A percentile compares a stretch with the other conserved stretches of the same genome.
These are phyloP conservation scores for Halcyon smyrnensis DNA, from an alignment of 2,797 vertebrate species.

Conservation along the genomic window DNA sequence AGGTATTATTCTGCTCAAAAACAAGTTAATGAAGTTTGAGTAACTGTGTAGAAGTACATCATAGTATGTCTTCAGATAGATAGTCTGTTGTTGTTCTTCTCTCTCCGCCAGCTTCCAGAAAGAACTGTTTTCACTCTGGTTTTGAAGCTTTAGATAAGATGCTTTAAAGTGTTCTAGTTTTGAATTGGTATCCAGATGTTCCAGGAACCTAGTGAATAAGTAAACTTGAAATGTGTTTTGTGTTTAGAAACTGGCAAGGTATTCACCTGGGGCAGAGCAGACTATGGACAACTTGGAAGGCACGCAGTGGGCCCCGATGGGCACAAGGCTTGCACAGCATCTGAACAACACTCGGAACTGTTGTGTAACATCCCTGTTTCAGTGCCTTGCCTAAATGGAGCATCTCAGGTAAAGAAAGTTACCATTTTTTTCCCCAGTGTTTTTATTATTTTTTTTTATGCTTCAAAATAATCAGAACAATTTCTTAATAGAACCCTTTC, in stretches of 20 bases:
- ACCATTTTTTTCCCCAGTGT: fast-evolving
- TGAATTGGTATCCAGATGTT: not conserved
- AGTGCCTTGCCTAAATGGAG: slow-evolving; percentile 83
- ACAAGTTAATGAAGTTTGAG: slow-evolving; percentile 39
- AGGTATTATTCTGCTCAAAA: slow-evolving; percentile 62
- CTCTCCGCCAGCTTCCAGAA: not conserved
- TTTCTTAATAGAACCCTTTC: not conserved
- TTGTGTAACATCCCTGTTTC: slow-evolving; percentile 65
- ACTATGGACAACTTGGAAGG: slow-evolving; percentile 92
- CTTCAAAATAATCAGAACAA: not conserved
- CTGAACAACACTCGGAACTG: not conserved
- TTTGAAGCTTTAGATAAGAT: not conserved
- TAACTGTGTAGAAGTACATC: not conserved
- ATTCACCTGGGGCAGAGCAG: slow-evolving; percentile 91
- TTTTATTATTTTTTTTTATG: too few species aligned
- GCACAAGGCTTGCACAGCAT: not conserved
- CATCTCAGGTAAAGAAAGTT: slow-evolving; percentile 83
- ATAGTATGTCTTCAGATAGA: not conserved
- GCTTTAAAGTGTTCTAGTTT: not conserved
- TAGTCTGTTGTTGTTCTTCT: not conserved
- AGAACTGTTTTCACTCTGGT: not conserved
- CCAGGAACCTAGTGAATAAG: not conserved
- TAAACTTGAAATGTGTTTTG: slow-evolving; percentile 35
- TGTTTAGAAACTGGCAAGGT: slow-evolving; percentile 87
- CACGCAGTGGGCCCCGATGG: not conserved